Conservation (phyloP, 2,113 vertebrate genomes). For the Sminthopsis crassicaudata region DNA sequence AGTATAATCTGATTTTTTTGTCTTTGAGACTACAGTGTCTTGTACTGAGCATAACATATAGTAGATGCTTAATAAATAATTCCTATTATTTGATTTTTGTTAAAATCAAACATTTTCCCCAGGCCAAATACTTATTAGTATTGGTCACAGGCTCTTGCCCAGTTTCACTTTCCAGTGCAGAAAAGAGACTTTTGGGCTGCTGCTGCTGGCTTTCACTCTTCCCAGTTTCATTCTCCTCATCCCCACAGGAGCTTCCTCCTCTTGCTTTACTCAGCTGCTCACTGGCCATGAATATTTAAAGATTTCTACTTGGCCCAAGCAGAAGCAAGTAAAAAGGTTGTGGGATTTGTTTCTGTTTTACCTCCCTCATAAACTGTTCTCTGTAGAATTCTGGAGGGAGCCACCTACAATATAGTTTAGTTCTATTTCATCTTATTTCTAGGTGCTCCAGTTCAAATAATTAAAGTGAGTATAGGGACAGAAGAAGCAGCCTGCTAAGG, state of each 20-base stretch:
- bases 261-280: conserved; percentile 5
- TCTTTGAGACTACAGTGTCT: background rate
- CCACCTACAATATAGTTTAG: conserved; percentile 73
- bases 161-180: background rate
- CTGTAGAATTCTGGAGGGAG: conserved; percentile 73
- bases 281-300: conserved; percentile 84
- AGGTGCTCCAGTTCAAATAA: conserved; percentile 81
- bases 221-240: background rate
- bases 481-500: conserved; percentile 65
- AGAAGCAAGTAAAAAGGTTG: conserved; percentile 55
- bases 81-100: background rate
- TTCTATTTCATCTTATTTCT: conserved; percentile 77
- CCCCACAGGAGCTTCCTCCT: conserved; percentile 29
- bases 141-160: background rate
- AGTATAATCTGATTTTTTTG: background rate
- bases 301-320: conserved; percentile 63
- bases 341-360: background rate
- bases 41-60: background rate
- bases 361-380: conserved; percentile 66
- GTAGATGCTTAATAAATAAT: background rate
- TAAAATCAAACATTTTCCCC: background rate
- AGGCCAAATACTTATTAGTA: background rate
- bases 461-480: conserved; percentile 76
- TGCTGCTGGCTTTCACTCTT: background rate
- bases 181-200: fast-evolving